Percentiles rank a stretch among this genome's conserved stretches.
Evolutionary conservation across 1,140 invertebrate genomes (phyloP).

Genomic region (Drosophila saltans): DNA sequence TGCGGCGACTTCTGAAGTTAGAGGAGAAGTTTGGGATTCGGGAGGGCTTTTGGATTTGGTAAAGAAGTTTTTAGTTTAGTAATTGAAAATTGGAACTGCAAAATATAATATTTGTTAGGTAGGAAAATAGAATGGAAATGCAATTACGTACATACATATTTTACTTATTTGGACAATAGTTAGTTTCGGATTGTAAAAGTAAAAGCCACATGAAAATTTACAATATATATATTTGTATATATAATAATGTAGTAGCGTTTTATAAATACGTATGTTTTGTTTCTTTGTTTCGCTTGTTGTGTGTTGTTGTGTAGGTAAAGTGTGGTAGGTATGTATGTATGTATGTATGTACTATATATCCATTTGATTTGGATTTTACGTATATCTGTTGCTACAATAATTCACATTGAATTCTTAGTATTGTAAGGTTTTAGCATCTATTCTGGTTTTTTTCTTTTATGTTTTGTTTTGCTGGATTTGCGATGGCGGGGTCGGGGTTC

Average conservation of each 20-base stretch:
- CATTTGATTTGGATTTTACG: slow-evolving; percentile 47
- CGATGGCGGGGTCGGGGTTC: slow-evolving; percentile 19
- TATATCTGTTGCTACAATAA: slow-evolving; percentile 79
- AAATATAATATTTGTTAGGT: slow-evolving; percentile 37
- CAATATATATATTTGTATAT: slow-evolving; percentile 32
- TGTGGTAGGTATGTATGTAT: slow-evolving; percentile 21
- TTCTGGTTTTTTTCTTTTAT: slow-evolving; percentile 23
- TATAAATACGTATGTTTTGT: slow-evolving; percentile 32
- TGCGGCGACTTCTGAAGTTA: slow-evolving; percentile 21
- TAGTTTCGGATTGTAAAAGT: slow-evolving; percentile 39
- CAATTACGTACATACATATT: slow-evolving; percentile 32
- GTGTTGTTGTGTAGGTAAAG: no score
- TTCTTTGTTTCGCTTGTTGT: no score
- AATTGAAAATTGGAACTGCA: slow-evolving; percentile 54
- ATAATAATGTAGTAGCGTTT: slow-evolving; percentile 57
- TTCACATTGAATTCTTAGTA: slow-evolving; percentile 71
- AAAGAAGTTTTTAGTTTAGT: slow-evolving; percentile 16
- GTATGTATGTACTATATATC: slow-evolving; percentile 50
- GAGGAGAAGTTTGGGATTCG: slow-evolving; percentile 15
- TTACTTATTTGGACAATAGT: slow-evolving; percentile 15
- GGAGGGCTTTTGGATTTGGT: not conserved
- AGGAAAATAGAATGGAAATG: slow-evolving; percentile 3
- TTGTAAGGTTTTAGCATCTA: slow-evolving; percentile 67
- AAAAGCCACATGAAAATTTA: slow-evolving; percentile 63
- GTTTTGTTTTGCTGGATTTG: slow-evolving; percentile 3